Evolutionary conservation across 2,888 invertebrate genomes (phyloP).

Genomic region (Dione vanillae): DNA sequence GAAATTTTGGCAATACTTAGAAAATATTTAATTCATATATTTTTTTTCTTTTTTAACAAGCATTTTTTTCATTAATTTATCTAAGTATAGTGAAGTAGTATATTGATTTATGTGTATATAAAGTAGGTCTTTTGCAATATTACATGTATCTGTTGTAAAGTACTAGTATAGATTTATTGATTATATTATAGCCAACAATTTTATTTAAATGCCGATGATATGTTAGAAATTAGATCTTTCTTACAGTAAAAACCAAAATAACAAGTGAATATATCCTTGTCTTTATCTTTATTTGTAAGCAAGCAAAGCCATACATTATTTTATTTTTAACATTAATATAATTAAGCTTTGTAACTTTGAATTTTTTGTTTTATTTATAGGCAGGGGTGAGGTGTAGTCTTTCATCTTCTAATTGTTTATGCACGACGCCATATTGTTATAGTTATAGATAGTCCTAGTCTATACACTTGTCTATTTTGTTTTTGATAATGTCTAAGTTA

Average conservation of each 20-base stretch:
- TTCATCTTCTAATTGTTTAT: conserved; percentile 31
- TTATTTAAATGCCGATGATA: background rate
- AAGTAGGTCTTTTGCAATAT: conserved; percentile 25
- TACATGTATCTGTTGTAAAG: conserved; percentile 34
- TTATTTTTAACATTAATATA: conserved; percentile 3
- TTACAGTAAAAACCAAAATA: background rate
- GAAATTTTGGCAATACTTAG: background rate
- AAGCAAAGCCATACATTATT: conserved; percentile 30
- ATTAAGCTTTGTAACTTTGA: conserved; percentile 1
- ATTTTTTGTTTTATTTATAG: conserved; percentile 8
- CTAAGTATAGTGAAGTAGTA: background rate
- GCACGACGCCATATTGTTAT: conserved; percentile 39
- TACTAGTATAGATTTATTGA: conserved; percentile 29
- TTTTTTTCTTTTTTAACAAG: background rate
- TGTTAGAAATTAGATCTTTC: background rate
- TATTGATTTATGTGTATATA: conserved; percentile 24
- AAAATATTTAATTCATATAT: background rate
- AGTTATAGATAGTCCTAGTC: conserved; percentile 40
- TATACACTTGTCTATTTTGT: conserved; percentile 28
- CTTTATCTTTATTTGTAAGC: conserved; percentile 1
- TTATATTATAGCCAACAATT: conserved; percentile 5
- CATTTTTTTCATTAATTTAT: background rate
- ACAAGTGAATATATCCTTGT: background rate
- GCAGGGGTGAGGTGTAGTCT: conserved; percentile 17
- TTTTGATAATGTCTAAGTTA: conserved; percentile 57